A percentile compares a stretch with the other conserved stretches of the same genome.
Evolutionary conservation across 2,888 invertebrate genomes (phyloP).

Genomic region (Cremastobaeus sp.): DNA sequence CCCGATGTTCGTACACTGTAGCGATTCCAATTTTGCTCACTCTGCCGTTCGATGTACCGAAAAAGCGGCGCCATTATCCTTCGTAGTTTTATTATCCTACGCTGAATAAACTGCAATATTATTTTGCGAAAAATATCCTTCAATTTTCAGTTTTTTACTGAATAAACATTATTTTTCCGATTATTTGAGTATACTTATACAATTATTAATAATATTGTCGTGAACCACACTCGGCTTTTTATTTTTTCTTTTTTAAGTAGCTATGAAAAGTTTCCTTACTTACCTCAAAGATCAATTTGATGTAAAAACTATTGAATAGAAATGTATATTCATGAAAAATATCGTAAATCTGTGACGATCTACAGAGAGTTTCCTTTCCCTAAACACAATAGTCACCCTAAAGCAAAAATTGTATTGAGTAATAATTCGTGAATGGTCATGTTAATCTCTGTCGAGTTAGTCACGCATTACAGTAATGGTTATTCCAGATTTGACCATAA

Average conservation of each 20-base stretch:
- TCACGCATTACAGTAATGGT: conserved; percentile 21
- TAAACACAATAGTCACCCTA: conserved; percentile 27
- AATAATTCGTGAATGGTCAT: conserved; percentile 34
- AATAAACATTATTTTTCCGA: too few species aligned
- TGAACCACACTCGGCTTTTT: too few species aligned
- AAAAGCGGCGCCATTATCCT: conserved; percentile 51
- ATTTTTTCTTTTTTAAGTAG: too few species aligned
- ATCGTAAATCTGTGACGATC: conserved; percentile 31
- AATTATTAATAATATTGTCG: too few species aligned
- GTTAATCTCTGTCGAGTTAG: conserved; percentile 43
- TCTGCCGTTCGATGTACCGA: conserved; percentile 55
- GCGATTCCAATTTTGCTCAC: conserved; percentile 58
- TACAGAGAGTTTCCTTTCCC: conserved; percentile 35
- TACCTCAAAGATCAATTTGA: too few species aligned
- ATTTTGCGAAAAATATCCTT: too few species aligned
- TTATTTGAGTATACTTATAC: too few species aligned
- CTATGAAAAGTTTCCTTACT: too few species aligned
- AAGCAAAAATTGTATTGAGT: conserved; percentile 27
- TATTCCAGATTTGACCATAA: conserved; percentile 18
- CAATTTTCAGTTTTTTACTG: background rate
- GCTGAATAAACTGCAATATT: conserved; percentile 8
- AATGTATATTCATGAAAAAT: conserved; percentile 20
- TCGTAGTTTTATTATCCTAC: conserved; percentile 28
- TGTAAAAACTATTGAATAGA: too few species aligned
- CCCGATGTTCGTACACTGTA: conserved; percentile 63